Conservation (phyloP, 2,113 vertebrate genomes). For the Psilopsiagon aymara region DNA sequence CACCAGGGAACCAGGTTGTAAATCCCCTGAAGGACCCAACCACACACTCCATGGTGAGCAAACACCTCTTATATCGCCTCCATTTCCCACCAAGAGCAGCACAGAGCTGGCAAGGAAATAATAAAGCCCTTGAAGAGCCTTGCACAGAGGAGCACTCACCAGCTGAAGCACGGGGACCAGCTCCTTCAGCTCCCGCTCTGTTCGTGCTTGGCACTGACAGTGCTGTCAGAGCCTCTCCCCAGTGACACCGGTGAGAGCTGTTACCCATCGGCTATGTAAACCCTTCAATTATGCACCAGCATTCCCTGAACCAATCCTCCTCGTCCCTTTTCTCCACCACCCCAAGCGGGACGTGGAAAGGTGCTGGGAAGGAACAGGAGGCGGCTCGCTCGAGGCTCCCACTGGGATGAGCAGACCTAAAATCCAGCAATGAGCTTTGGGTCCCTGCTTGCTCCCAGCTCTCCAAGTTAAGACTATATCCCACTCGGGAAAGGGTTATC, state of each 20-base stretch:
- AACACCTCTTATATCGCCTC: neutral
- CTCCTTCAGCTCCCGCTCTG: neutral
- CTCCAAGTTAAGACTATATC: neutral
- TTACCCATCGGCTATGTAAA: neutral
- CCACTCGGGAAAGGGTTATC: neutral
- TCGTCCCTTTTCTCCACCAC: neutral
- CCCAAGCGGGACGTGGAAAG: neutral
- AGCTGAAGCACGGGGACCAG: fast-evolving
- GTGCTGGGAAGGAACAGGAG: neutral
- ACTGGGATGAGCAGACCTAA: neutral
- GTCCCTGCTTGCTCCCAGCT: neutral
- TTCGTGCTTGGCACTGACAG: neutral
- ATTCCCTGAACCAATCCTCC: neutral
- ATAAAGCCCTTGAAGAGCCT: neutral
- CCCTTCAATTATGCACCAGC: neutral
- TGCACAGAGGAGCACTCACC: neutral
- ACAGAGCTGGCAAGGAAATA: neutral
- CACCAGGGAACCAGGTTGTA: fast-evolving
- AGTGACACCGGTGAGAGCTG: neutral
- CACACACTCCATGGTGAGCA: neutral
- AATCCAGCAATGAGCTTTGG: neutral
- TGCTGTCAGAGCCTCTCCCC: neutral
- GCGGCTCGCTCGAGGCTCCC: fast-evolving
- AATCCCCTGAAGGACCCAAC: neutral
- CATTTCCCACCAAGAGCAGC: neutral